Base-by-base conservation (phyloP, 2,888 invertebrate genomes). In the Synanthedon formicaeformis region DNA sequence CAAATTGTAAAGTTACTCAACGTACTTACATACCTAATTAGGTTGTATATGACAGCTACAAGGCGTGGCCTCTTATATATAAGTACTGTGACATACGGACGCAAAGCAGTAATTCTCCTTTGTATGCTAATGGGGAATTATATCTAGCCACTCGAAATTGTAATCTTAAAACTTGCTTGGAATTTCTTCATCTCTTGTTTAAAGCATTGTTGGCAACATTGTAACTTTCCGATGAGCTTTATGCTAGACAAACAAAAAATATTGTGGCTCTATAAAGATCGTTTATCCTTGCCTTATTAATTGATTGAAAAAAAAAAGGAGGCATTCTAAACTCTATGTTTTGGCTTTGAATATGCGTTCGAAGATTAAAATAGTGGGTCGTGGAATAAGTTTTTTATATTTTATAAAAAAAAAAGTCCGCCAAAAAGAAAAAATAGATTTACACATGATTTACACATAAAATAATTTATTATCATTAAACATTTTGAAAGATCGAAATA, bases 71-170 rank as follows among this genome's bases (percentile, higher is more conserved):
- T 65, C 69, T 65, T 67, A 75, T 75, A 74, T 74, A 75, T 72
- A 77, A 72, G 75, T 73, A 66, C 68, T 68, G 68, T 75, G 81
- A 80, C 81, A 82, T 71, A 80, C 81, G 78, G 73, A 81, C 81
- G 76, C 75, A 78, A 75, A 73, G 67, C 66, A 60, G 84, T 84
- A 84, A 84, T 83, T 75, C 82, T 77, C 84, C 85, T 85, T 87
- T 87, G 86, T 87, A 87, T 87, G 86, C 84, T 80, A 87, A 84
- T 81, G 78, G 74, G 75, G 81, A 86, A 86, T 87, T 84, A 86
- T 34, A 34, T 87, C 86, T 86, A 86, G 83, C 81, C 77, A 71
- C 74, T 80, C 81, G 77, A 84, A 87, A 87, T 84, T 83, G 82
- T 87, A 85, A 87, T 86, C 87, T 86, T 71, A 67, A 75, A 81